A percentile compares a stretch with the other conserved stretches of the same genome.
phyloP scores from a whole-genome alignment of 2,888 invertebrate genomes.

The Meteorus colon region DNA sequence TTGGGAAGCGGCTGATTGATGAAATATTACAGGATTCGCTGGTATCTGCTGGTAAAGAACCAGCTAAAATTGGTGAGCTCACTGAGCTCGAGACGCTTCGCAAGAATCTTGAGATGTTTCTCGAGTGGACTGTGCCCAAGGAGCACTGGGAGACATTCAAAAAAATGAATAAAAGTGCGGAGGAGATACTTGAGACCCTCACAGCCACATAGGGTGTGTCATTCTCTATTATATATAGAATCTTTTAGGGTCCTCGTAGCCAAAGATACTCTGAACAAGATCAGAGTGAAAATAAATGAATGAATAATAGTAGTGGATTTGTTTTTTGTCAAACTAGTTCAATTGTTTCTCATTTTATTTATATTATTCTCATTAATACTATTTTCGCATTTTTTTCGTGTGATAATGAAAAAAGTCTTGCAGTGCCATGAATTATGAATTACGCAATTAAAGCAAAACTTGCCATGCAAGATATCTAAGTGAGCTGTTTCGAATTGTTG shows the following conservation, averaged over 20 bases:
- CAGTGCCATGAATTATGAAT: constrained; percentile 25
- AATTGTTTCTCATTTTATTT: constrained; percentile 1
- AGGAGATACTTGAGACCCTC: constrained; percentile 85
- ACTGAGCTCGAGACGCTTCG: constrained; percentile 80
- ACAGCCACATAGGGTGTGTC: constrained; percentile 71
- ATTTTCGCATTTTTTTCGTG: background rate
- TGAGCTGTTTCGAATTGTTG: constrained; percentile 19
- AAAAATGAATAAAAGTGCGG: constrained; percentile 83
- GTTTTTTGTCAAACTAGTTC: background rate
- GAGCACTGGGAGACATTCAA: constrained; percentile 85
- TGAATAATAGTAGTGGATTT: background rate
- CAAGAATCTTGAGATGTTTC: constrained; percentile 83
- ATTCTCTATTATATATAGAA: background rate
- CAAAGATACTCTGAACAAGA: constrained; percentile 12
- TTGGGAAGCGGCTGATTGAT: constrained; percentile 84
- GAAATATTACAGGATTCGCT: constrained; percentile 87
- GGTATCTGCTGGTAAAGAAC: constrained; percentile 82
- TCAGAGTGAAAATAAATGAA: constrained; percentile 7
- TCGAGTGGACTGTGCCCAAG: constrained; percentile 88
- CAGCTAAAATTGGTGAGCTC: constrained; percentile 76
- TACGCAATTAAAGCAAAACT: constrained; percentile 14
- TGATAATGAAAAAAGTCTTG: constrained; percentile 17
- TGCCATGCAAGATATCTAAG: constrained; percentile 21
- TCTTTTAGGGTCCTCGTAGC: constrained; percentile 7
- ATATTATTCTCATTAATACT: background rate